These are phyloP conservation scores for Centropyge bicolor DNA, from an alignment of 2,797 vertebrate species.

Conservation along the genomic window DNA sequence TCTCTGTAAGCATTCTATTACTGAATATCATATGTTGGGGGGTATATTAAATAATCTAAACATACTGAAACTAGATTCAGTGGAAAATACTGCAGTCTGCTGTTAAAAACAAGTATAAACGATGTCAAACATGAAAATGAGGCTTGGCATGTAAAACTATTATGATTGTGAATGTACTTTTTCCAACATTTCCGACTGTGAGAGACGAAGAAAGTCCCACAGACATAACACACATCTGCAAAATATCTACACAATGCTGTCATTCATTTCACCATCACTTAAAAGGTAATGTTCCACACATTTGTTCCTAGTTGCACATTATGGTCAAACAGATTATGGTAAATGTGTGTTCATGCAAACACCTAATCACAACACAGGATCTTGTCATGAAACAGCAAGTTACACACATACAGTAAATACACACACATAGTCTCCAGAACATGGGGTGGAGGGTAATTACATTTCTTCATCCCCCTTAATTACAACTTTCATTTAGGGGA, in stretches of 20 bases:
- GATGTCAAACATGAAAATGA: slow-evolving; percentile 2
- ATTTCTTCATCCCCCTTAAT: slow-evolving; percentile 77
- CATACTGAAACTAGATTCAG: slow-evolving; percentile 15
- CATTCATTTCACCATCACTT: slow-evolving; percentile 41
- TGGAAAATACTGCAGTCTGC: slow-evolving; percentile 1
- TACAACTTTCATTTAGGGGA: slow-evolving; percentile 75
- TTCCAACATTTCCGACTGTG: neutral
- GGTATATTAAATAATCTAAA: slow-evolving; percentile 8
- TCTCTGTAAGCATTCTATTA: slow-evolving; percentile 29
- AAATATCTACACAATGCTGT: slow-evolving; percentile 20
- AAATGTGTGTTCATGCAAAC: neutral
- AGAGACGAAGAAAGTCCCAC: slow-evolving; percentile 22
- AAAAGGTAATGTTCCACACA: slow-evolving; percentile 32
- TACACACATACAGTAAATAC: slow-evolving; percentile 17
- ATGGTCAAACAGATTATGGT: slow-evolving; percentile 54
- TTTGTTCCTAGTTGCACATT: slow-evolving; percentile 27
- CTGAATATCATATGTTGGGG: neutral
- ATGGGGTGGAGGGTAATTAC: slow-evolving; percentile 70
- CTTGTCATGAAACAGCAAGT: slow-evolving; percentile 9
- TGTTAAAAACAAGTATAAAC: neutral
- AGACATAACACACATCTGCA: slow-evolving; percentile 31
- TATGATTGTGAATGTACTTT: neutral
- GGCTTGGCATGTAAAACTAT: neutral
- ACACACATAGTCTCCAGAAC: slow-evolving; percentile 18
- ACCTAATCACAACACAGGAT: slow-evolving; percentile 31